Conservation (phyloP, 2,888 invertebrate genomes). For the Drosophila rubida region DNA sequence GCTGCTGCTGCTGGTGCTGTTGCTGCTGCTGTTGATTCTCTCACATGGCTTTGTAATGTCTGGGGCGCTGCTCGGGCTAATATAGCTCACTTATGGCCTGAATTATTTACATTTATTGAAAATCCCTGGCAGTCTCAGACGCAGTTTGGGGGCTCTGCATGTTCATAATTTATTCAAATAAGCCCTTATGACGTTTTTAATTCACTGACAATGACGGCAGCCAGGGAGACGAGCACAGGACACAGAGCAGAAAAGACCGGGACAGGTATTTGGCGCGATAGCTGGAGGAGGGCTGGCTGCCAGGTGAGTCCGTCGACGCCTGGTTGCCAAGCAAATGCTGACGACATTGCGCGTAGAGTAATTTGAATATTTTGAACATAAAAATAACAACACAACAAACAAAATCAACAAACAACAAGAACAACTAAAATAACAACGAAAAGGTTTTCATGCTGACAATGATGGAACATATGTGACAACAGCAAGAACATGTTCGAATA, state of each 20-base stretch:
- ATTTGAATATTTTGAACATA: constrained; percentile 78
- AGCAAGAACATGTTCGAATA: constrained; percentile 27
- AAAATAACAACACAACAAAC: constrained; percentile 68
- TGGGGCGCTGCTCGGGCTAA: constrained; percentile 53
- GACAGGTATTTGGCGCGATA: background rate
- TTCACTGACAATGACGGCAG: constrained; percentile 74
- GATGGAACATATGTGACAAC: constrained; percentile 14
- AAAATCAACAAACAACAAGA: constrained; percentile 64
- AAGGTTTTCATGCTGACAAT: constrained; percentile 44
- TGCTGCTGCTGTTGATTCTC: constrained; percentile 61
- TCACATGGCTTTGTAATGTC: constrained; percentile 73
- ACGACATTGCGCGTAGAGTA: constrained; percentile 54
- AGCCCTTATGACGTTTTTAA: constrained; percentile 81
- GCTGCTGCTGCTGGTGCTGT: constrained; percentile 50
- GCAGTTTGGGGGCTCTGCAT: constrained; percentile 19
- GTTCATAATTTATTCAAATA: constrained; percentile 81
- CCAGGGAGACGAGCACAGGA: background rate
- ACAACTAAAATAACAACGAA: constrained; percentile 31
- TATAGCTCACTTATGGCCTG: constrained; percentile 69
- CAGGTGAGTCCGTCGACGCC: constrained; percentile 6
- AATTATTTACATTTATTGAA: constrained; percentile 77
- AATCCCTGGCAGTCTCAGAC: constrained; percentile 46
- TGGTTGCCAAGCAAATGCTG: constrained; percentile 45
- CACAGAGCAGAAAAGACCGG: too few relatives aligned
- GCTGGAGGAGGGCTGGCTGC: background rate